Evolutionary conservation across 2,888 invertebrate genomes (phyloP).

Genomic region (Leptothorax acervorum): DNA sequence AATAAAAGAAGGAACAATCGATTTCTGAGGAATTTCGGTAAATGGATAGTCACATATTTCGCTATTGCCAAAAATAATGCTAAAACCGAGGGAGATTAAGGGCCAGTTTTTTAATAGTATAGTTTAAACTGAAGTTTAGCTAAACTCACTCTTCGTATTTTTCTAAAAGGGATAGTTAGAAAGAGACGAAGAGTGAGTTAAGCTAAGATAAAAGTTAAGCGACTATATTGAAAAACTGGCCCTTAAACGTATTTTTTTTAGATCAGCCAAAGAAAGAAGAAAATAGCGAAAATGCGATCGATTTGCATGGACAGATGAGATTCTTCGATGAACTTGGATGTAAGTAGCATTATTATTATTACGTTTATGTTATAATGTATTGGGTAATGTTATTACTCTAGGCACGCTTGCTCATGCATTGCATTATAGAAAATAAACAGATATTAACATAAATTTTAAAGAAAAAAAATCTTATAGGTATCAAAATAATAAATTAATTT

Average conservation of each 20-base stretch:
- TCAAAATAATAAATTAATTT: slow-evolving; percentile 51
- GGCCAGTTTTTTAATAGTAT: too few relatives aligned
- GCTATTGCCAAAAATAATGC: neutral
- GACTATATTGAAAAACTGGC: too few relatives aligned
- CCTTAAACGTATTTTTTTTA: slow-evolving; percentile 55
- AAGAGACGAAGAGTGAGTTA: too few relatives aligned
- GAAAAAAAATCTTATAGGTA: slow-evolving; percentile 46
- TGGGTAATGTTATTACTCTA: neutral
- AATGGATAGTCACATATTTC: slow-evolving; percentile 49
- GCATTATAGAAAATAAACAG: slow-evolving; percentile 10
- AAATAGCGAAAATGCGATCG: slow-evolving; percentile 73
- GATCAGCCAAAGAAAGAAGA: slow-evolving; percentile 63
- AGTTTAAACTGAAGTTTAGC: too few relatives aligned
- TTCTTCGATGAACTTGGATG: slow-evolving; percentile 84
- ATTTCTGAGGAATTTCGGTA: slow-evolving; percentile 77
- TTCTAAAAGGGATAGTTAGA: too few relatives aligned
- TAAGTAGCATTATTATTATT: slow-evolving; percentile 74
- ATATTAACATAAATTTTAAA: slow-evolving; percentile 50
- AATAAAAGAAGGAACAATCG: slow-evolving; percentile 78
- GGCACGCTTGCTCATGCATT: neutral
- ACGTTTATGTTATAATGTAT: neutral
- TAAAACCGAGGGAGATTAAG: slow-evolving; percentile 4
- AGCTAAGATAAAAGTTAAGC: too few relatives aligned
- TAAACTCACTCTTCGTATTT: too few relatives aligned
- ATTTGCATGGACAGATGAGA: slow-evolving; percentile 75